Percentiles rank a stretch among this genome's conserved stretches.
phyloP scores from a whole-genome alignment of 2,113 vertebrate species.

The Pollimyrus isidori region DNA sequence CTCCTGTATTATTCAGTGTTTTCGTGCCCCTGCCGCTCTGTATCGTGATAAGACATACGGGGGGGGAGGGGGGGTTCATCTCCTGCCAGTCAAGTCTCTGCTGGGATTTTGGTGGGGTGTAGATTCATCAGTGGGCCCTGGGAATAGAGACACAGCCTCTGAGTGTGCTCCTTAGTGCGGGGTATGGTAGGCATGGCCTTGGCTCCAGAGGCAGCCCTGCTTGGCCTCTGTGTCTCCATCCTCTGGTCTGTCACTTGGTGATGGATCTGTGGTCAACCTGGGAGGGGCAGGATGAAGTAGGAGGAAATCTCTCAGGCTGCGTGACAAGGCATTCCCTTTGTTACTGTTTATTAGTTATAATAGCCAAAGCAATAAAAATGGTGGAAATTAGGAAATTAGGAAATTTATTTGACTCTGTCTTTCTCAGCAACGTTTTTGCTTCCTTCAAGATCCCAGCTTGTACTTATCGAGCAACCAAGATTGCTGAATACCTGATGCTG shows the following conservation, averaged over 20 bases:
- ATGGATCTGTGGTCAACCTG: not conserved
- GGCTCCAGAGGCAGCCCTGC: not conserved
- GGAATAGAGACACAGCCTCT: not conserved
- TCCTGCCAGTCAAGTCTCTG: not conserved
- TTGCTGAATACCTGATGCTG: not conserved
- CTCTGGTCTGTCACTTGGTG: not conserved
- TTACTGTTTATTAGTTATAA: not conserved
- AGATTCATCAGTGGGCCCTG: not conserved
- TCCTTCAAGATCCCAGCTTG: not conserved
- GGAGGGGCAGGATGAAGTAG: not conserved
- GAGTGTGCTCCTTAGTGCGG: not conserved
- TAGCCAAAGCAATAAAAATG: not conserved
- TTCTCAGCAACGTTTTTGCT: not conserved
- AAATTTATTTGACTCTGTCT: not conserved
- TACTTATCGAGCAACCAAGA: not conserved
- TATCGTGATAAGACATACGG: not conserved
- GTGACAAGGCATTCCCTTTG: not conserved
- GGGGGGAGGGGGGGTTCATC: not conserved
- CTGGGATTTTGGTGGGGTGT: not conserved
- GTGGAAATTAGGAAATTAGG: not conserved
- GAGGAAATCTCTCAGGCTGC: not conserved
- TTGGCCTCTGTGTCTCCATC: not conserved
- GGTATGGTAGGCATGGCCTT: too few relatives aligned
- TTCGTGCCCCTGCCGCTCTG: not conserved
- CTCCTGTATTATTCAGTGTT: conserved; percentile 18